Base-by-base conservation (phyloP, 2,113 vertebrate species). In the Hemiprocne comata region DNA sequence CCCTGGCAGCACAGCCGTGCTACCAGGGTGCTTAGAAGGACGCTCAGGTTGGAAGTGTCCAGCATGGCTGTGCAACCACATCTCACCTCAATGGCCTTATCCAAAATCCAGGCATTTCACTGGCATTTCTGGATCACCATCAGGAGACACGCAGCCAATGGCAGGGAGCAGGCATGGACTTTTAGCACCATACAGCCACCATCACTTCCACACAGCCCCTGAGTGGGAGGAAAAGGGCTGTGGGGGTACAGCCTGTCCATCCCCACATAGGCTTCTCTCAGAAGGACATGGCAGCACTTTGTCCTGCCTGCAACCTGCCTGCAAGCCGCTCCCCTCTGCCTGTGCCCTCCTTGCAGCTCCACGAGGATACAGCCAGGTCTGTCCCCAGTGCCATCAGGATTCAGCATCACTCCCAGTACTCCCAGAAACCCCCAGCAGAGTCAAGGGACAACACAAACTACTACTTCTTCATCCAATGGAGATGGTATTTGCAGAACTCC, bases 141-240 rank as follows among this genome's bases (percentile, higher is more conserved):
- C 3, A 4, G 51, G 7, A 77, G 11, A 64, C 34, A 36, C 1
- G 0, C 15, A 54, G 53, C 17, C 0, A 1, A 31, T 5, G 8
- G 25, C 4, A 3, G 23, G 57, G 8, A 71, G 48, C 29, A 62
- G 40, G 31, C 10, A 18, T 5, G 5, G 3, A 19, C 19, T 64
- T 57, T 10, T 11, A 33, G 36, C 36, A 34, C 26, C 5, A 0
- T 34, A n/a, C 26, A 53, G 53, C 23, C 73, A 46, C 40, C 51
- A 36, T 1, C 2, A 1, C 17, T 8, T 11, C 13, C 1, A 4
- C 58, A 44, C 36, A 64, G 54, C 19, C 18, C 28, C 19, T 5
- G 3, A 34, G 24, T 50, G 50, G n/a, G 26, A 88, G 60, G 13
- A 42, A 42, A 14, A 77, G 12, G n/a, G 23, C 19, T 69, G 4